Percentiles rank a stretch among this genome's conserved stretches.
Evolutionary conservation across 1,140 invertebrate genomes (phyloP).

Genomic region (Idris sp.): DNA sequence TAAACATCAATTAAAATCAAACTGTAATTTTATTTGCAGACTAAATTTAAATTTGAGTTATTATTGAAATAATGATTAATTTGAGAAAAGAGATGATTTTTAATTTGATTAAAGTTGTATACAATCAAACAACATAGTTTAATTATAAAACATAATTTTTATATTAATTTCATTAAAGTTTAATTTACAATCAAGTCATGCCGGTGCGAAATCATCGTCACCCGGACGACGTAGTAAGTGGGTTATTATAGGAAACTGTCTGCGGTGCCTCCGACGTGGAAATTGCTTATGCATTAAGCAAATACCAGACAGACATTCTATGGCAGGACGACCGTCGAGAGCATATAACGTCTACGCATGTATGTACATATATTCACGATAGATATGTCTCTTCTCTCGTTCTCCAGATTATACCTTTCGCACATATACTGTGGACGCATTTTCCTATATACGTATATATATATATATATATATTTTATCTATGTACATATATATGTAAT

Average conservation of each 20-base stretch:
- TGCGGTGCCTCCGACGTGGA: constrained; percentile 71
- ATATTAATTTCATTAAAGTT: constrained; percentile 43
- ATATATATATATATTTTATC: no score
- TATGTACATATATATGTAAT: constrained; percentile 31
- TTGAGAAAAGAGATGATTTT: no score
- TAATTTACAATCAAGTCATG: constrained; percentile 56
- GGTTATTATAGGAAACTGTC: constrained; percentile 75
- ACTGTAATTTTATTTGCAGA: no score
- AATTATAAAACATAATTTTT: constrained; percentile 8
- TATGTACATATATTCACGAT: constrained; percentile 62
- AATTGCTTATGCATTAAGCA: constrained; percentile 77
- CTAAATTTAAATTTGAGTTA: no score
- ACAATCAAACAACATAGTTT: no score
- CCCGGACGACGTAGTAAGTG: constrained; percentile 67
- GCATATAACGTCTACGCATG: constrained; percentile 61
- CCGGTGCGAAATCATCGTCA: constrained; percentile 58
- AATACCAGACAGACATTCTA: constrained; percentile 71
- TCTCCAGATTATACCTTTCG: constrained; percentile 59
- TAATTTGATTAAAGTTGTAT: no score
- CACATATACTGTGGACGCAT: constrained; percentile 48
- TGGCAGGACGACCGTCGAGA: constrained; percentile 60
- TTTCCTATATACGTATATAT: constrained; percentile 11
- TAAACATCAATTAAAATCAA: no score
- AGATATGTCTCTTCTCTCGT: constrained; percentile 59
- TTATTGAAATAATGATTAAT: no score